Evolutionary conservation across 2,113 vertebrate genomes (phyloP).

Genomic region (Turnix velox): DNA sequence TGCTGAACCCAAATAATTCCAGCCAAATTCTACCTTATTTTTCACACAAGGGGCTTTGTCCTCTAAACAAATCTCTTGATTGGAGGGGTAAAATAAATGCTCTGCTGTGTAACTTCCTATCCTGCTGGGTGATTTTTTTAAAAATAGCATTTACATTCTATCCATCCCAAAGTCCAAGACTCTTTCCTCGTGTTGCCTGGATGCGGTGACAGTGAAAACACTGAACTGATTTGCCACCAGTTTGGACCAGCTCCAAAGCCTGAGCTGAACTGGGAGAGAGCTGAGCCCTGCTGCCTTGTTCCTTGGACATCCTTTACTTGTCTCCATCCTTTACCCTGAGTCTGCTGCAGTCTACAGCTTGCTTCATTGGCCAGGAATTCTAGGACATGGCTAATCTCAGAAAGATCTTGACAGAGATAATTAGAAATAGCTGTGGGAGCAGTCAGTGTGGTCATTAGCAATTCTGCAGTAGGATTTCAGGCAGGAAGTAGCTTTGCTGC

Average conservation of each 20-base stretch:
- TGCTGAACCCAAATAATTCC: neutral
- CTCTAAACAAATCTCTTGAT: conserved; percentile 20
- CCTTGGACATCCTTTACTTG: neutral
- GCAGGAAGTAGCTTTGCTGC: conserved; percentile 34
- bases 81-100: conserved; percentile 9
- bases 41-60: conserved; percentile 7
- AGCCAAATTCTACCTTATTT: conserved; percentile 14
- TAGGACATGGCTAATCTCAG: neutral
- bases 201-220: conserved; percentile 22
- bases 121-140: conserved; percentile 51
- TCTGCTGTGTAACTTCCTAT: conserved; percentile 5
- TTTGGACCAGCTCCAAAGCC: conserved; percentile 5
- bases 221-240: conserved; percentile 20
- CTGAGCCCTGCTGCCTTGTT: neutral
- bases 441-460: conserved; percentile 4
- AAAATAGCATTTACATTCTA: conserved; percentile 59
- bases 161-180: conserved; percentile 59
- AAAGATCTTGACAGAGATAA: neutral
- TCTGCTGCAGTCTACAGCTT: neutral
- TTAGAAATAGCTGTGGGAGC: neutral
- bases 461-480: conserved; percentile 34
- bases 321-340: neutral
- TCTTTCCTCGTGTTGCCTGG: conserved; percentile 44
- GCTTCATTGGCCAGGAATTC: neutral
- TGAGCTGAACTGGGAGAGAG: neutral